A percentile compares a stretch with the other conserved stretches of the same genome.
phyloP scores from a whole-genome alignment of 2,888 invertebrate species.

The Cenopis cana region DNA sequence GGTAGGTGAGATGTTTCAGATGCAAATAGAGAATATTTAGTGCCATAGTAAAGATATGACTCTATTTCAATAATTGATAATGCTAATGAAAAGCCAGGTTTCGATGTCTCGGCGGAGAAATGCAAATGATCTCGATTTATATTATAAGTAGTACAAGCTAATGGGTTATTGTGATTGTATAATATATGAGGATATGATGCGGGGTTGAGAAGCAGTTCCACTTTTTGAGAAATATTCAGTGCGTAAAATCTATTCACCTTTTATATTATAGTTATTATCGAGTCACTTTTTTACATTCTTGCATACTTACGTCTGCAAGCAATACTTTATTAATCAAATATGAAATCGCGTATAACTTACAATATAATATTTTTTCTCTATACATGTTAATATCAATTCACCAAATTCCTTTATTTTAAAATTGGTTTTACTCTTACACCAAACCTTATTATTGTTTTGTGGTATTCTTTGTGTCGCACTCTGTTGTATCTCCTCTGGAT shows the following conservation, averaged over 20 bases:
- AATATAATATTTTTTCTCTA: too few species aligned
- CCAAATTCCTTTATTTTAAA: too few species aligned
- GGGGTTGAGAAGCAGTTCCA: background rate
- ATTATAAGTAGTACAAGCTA: slow-evolving; percentile 34
- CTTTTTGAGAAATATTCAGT: background rate
- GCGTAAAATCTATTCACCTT: background rate
- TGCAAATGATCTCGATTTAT: slow-evolving; percentile 38
- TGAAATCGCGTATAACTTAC: too few species aligned
- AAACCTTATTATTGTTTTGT: too few species aligned
- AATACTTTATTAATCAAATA: too few species aligned
- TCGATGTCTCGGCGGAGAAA: slow-evolving; percentile 37
- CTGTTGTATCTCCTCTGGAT: too few species aligned
- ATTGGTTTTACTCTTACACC: too few species aligned
- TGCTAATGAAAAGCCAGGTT: slow-evolving; percentile 65
- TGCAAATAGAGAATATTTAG: slow-evolving; percentile 70
- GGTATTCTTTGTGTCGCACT: too few species aligned
- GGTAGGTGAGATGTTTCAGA: slow-evolving; percentile 49
- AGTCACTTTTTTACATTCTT: too few species aligned
- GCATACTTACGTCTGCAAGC: too few species aligned
- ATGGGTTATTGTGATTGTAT: slow-evolving; percentile 35
- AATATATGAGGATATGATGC: slow-evolving; percentile 7
- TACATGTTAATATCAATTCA: too few species aligned
- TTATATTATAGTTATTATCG: too few species aligned
- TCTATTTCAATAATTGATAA: slow-evolving; percentile 76
- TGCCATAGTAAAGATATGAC: slow-evolving; percentile 55